Evolutionary conservation across 2,797 vertebrate species (phyloP).

Genomic region (Danio choprae): DNA sequence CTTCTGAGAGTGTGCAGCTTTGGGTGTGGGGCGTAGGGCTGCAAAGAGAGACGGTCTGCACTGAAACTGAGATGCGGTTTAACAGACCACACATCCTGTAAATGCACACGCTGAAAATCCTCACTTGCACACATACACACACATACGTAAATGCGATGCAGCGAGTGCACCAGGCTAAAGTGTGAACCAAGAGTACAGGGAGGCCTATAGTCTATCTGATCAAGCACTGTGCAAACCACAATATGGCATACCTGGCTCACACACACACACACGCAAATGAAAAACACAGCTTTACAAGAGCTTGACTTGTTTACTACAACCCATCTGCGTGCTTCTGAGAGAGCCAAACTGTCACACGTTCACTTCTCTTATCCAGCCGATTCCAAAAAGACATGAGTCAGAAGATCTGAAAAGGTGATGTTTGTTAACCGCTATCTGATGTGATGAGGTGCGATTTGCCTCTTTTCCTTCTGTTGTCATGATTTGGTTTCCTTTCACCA

Average conservation of each 20-base stretch:
- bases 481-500: not conserved
- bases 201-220: constrained; percentile 59
- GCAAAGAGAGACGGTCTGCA: constrained; percentile 49
- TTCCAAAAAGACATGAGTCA: constrained; percentile 21
- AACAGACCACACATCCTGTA: constrained; percentile 74
- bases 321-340: constrained; percentile 40
- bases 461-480: not conserved
- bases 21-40: constrained; percentile 51
- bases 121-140: constrained; percentile 25
- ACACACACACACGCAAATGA: constrained; percentile 71
- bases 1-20: constrained; percentile 30
- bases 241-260: constrained; percentile 65
- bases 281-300: constrained; percentile 73
- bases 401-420: constrained; percentile 2
- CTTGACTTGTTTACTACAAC: not conserved
- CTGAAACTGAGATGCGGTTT: constrained; percentile 70
- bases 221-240: constrained; percentile 60
- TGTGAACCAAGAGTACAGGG: constrained; percentile 58
- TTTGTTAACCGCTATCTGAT: constrained; percentile 32
- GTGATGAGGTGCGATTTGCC: not conserved
- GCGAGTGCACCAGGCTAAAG: constrained; percentile 58
- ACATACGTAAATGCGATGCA: constrained; percentile 13
- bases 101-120: constrained; percentile 49
- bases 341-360: constrained; percentile 63
- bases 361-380: not conserved